Conservation (phyloP, 1,140 invertebrate species). For the Ceratina japonica region DNA sequence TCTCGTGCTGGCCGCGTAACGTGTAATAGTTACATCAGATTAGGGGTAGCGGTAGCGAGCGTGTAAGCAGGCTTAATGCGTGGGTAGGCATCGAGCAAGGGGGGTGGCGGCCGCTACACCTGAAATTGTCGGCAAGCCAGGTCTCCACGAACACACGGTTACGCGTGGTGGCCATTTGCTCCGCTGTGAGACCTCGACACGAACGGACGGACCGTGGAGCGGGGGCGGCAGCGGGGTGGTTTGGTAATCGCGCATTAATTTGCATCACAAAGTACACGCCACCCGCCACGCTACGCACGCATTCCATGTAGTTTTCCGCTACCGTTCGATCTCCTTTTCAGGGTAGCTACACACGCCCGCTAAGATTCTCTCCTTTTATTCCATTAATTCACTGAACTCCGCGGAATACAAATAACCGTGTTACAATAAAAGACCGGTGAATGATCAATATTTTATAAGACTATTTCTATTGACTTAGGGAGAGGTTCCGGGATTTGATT, state of each 20-base stretch:
- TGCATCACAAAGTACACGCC: slow-evolving; percentile 77
- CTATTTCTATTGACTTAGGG: background rate
- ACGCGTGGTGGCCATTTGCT: slow-evolving; percentile 16
- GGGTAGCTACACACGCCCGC: slow-evolving; percentile 22
- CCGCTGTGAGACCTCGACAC: slow-evolving; percentile 37
- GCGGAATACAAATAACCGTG: background rate
- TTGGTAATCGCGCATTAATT: slow-evolving; percentile 78
- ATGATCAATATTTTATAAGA: too few species aligned
- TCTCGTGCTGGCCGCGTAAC: slow-evolving; percentile 61
- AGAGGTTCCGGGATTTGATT: background rate
- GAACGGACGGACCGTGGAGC: slow-evolving; percentile 24
- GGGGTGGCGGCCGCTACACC: slow-evolving; percentile 45
- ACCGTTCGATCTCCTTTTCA: slow-evolving; percentile 30
- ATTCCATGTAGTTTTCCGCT: slow-evolving; percentile 70
- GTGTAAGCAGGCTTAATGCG: slow-evolving; percentile 67
- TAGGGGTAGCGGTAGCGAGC: slow-evolving; percentile 55
- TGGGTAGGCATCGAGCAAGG: slow-evolving; percentile 64
- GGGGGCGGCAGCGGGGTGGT: slow-evolving; percentile 58
- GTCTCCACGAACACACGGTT: slow-evolving; percentile 7
- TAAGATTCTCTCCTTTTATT: background rate
- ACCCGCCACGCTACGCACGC: slow-evolving; percentile 71
- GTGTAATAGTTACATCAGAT: slow-evolving; percentile 76
- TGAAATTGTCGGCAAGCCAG: slow-evolving; percentile 30
- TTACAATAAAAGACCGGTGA: too few species aligned
- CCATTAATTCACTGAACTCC: too few species aligned